Conservation (phyloP, 1,140 invertebrate genomes). For the Euglossa dilemma region DNA sequence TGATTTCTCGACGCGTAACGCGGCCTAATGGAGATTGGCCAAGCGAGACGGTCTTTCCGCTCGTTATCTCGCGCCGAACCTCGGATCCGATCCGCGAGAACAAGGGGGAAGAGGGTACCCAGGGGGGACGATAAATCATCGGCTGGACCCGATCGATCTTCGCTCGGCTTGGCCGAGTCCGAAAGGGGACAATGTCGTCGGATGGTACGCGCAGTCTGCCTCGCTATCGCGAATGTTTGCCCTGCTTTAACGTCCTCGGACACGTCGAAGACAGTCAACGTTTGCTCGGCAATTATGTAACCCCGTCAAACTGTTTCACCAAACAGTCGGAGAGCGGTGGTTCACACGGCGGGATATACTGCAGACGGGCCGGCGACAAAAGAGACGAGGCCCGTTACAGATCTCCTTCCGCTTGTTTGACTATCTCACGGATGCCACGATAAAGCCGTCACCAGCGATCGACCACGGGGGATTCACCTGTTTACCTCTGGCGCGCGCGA, state of each 20-base stretch:
- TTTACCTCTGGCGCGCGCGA: background rate
- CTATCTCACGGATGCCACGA: constrained; percentile 77
- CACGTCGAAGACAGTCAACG: constrained; percentile 76
- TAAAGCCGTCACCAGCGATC: constrained; percentile 58
- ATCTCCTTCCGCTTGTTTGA: constrained; percentile 75
- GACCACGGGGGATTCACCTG: constrained; percentile 47
- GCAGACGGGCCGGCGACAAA: constrained; percentile 58
- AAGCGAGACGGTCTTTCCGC: no score
- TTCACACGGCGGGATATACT: constrained; percentile 71
- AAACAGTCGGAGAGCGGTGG: constrained; percentile 70
- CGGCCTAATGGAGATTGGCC: no score
- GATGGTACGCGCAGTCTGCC: constrained; percentile 27
- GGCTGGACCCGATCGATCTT: constrained; percentile 59
- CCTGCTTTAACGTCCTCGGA: constrained; percentile 60
- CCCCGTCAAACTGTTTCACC: constrained; percentile 78
- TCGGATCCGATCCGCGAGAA: no score
- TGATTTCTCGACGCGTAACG: no score
- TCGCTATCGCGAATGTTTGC: constrained; percentile 56
- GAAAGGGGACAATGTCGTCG: constrained; percentile 46
- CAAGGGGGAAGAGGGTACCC: no score
- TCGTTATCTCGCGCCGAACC: no score
- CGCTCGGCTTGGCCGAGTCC: constrained; percentile 18
- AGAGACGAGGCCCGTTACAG: constrained; percentile 73
- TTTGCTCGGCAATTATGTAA: constrained; percentile 79
- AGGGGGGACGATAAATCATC: constrained; percentile 59